These are phyloP conservation scores for Phaenicophaeus curvirostris DNA, from an alignment of 2,797 vertebrate genomes.

Conservation along the genomic window DNA sequence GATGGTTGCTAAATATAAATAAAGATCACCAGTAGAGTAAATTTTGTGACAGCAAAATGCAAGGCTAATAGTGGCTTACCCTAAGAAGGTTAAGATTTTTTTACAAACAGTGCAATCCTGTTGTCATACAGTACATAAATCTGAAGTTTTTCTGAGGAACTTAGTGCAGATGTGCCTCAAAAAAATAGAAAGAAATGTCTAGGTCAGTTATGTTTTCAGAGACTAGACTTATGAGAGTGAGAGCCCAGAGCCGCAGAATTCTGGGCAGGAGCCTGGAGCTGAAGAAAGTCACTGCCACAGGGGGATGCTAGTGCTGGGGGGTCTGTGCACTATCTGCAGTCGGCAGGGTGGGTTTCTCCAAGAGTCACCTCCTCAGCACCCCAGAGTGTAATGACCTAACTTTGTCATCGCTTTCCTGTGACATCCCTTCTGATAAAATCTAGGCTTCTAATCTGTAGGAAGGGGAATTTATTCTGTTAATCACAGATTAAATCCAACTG, in stretches of 20 bases:
- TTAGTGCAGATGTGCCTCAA: background rate
- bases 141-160: background rate
- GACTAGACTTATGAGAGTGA: background rate
- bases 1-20: background rate
- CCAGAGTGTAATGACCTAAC: background rate
- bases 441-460: background rate
- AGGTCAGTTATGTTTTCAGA: background rate
- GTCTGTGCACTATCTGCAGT: fast-evolving
- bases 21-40: background rate
- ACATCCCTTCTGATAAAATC: background rate
- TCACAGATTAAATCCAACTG: slow-evolving; percentile 18
- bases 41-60: background rate
- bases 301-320: background rate
- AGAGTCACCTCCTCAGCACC: background rate
- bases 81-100: background rate
- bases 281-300: background rate
- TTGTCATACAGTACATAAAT: background rate
- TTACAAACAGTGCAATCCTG: background rate
- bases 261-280: background rate
- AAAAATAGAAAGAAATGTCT: background rate
- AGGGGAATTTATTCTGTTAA: background rate
- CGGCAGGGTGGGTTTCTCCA: background rate
- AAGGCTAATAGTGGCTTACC: background rate
- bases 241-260: background rate
- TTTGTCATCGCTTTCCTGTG: background rate